Evolutionary conservation across 2,888 invertebrate species (phyloP), one percentile per base, ranked within the genome.

Genomic region (Himalopsyche tibetana): DNA sequence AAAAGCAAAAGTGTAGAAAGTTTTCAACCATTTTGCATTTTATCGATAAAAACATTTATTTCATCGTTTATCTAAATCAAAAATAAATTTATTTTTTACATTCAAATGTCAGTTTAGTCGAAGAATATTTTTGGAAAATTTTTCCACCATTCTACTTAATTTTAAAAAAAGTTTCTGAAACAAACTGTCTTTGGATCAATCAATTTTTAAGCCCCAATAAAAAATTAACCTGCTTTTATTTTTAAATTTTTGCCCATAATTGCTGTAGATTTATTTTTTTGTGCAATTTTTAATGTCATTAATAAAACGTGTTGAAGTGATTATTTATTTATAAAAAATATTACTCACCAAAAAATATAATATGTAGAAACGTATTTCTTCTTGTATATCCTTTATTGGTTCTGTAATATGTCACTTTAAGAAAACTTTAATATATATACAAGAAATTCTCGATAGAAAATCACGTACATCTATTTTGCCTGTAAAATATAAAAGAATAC

Each of bases 1-100:
- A 83, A 85, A 83, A 87, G 87, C 84, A 86, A 69, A 38, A 38
- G 17, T 55, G 17, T 63, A 84, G 86, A 86, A 84, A 86, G 86
- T 86, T 9, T 42, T 55, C n/a, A n/a, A 74, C 5, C 19, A 28
- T 12, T 74, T 74, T 74, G 28, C 28, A 69, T 69, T 74, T 38
- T 38, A 74, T 74, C 36, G 38, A 74, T 74, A 74, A 38, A 74
- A 74, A 74, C 38, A 36, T 74, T 74, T 74, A 74, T 36, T 36
- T 74, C 74, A 12, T 74, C 2, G 74, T 38, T 3, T 38, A 36
- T 5, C 9, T 9, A 36, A 51, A 51, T 51, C 15, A 0, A 51
- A 51, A 51, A 51, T 12, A 51, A 15, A 51, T 51, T 28, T 28
- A 51, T 11, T 45, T 9, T 45, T 11, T 11, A 9, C 9, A 45